A percentile compares a stretch with the other conserved stretches of the same genome.
Evolutionary conservation across 2,888 invertebrate species (phyloP).

Genomic region (Nebria brevicollis): DNA sequence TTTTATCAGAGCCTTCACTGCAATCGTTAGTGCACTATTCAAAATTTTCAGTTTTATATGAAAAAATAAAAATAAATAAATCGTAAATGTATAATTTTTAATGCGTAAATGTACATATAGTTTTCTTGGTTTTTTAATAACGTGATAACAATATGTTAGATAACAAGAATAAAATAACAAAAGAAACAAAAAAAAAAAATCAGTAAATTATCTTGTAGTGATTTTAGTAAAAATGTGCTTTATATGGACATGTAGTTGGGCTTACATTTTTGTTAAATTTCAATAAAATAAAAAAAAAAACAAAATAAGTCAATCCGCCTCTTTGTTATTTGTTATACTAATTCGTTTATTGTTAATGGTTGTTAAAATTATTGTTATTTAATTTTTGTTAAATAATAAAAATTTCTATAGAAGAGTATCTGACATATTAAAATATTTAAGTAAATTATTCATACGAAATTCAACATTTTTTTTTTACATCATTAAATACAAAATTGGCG

Average conservation of each 20-base stretch:
- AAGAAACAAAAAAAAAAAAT: slow-evolving; percentile 5
- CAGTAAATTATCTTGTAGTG: slow-evolving; percentile 24
- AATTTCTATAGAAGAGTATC: background rate
- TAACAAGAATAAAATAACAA: slow-evolving; percentile 9
- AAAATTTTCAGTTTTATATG: slow-evolving; percentile 1
- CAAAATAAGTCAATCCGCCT: slow-evolving; percentile 3
- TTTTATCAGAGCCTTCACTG: slow-evolving; percentile 26
- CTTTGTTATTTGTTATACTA: background rate
- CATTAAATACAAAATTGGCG: background rate
- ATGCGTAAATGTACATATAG: slow-evolving; percentile 13
- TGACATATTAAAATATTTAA: slow-evolving; percentile 1
- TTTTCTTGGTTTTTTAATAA: slow-evolving; percentile 30
- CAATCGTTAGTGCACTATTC: slow-evolving; percentile 26
- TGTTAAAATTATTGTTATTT: slow-evolving; percentile 6
- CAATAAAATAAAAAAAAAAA: background rate
- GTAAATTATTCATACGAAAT: background rate
- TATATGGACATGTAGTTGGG: slow-evolving; percentile 39
- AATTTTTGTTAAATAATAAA: background rate
- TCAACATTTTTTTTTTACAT: background rate
- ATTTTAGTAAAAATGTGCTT: slow-evolving; percentile 42
- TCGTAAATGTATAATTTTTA: slow-evolving; percentile 16
- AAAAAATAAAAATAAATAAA: slow-evolving; percentile 22
- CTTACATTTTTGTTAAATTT: slow-evolving; percentile 40
- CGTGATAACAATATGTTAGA: slow-evolving; percentile 30
- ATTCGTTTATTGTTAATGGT: slow-evolving; percentile 3